phyloP scores from a whole-genome alignment of 2,888 invertebrate genomes.

The Mantis religiosa region DNA sequence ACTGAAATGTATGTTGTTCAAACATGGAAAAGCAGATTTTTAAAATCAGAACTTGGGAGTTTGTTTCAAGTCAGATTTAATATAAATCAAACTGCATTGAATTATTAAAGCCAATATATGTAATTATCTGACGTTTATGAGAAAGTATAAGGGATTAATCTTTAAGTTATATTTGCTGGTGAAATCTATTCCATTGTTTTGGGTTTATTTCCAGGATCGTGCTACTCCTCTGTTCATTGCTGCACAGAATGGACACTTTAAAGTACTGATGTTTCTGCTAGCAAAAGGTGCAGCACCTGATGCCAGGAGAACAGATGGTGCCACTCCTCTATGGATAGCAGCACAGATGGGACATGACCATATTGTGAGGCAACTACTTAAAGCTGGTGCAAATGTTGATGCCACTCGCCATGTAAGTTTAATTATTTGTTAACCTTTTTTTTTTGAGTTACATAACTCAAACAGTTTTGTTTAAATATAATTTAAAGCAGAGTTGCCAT shows the following conservation, averaged over 20 bases:
- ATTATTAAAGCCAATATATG: not conserved
- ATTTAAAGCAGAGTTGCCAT: too few species aligned
- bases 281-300: constrained; percentile 70
- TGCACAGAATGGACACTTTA: constrained; percentile 88
- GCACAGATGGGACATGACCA: constrained; percentile 91
- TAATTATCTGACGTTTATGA: not conserved
- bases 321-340: constrained; percentile 90
- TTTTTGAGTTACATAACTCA: too few species aligned
- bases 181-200: not conserved
- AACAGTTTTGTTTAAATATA: too few species aligned
- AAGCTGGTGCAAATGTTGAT: constrained; percentile 76
- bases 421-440: too few species aligned
- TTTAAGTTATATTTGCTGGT: not conserved
- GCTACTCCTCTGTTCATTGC: constrained; percentile 90
- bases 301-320: constrained; percentile 73
- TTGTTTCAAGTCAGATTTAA: too few species aligned
- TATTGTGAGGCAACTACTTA: constrained; percentile 71
- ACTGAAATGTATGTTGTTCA: too few species aligned
- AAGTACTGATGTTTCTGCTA: constrained; percentile 69
- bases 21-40: too few species aligned
- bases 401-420: constrained; percentile 67
- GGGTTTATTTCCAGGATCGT: constrained; percentile 65
- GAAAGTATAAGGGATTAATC: not conserved
- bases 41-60: too few species aligned
- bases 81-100: not conserved